Evolutionary conservation across 2,797 vertebrate species (phyloP), one percentile per base, ranked within the genome.

Genomic region (Labeo calbasu): DNA sequence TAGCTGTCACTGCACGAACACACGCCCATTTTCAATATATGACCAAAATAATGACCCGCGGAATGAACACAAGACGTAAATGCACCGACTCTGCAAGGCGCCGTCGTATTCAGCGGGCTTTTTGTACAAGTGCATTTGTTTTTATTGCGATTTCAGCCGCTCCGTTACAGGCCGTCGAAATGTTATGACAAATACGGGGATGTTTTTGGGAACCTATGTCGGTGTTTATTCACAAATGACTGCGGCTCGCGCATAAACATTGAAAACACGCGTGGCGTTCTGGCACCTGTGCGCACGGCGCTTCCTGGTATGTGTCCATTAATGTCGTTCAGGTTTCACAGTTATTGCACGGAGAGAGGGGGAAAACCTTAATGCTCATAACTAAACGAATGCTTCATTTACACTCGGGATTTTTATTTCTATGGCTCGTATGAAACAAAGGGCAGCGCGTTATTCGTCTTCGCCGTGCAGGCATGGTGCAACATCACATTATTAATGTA

Each of bases 21-120:
- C 93, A 93, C 93, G 92, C 94, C 92, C 93, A 92, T 87, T 89
- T 93, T 88, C 70, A 88, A 91, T 90, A 40, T 71, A 84, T 87
- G 76, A 59, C 53, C 70, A 75, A 83, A 84, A 81, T 75, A 77
- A 81, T 53, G 25, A 70, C 55, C 28, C 8, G 40, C 6, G 69
- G 40, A 48, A 79, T 57, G 13, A 81, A 57, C 40, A 15, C 81
- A 32, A 61, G 15, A 57, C 23, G 48, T 59, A 19, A 59, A 73
- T 57, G 53, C 32, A 19, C 36, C 28, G 23, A 48, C 78, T 8
- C 32, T 50, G 55, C 51, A 28, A 25, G n/a, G 32, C 61, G 25
- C 32, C 23, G 14, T 57, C 10, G 48, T 55, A 7, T n/a, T 25
- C 17, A 48, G 40, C 10, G 65, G 12, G 51, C 19, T 32, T 48